Conservation (phyloP, 2,797 vertebrate genomes). For the Sus cebifrons region DNA sequence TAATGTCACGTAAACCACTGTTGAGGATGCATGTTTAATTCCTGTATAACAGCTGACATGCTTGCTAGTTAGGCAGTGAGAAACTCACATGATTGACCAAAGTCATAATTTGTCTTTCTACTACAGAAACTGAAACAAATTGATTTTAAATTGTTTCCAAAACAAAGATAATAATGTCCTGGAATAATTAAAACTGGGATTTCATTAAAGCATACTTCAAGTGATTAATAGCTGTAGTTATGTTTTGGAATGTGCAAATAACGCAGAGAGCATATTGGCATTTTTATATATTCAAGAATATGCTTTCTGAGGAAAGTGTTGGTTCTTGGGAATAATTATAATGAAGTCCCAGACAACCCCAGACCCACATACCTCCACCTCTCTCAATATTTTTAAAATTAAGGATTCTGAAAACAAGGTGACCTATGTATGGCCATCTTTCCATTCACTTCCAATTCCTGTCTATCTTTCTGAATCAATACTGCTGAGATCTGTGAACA, state of each 20-base stretch:
- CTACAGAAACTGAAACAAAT: constrained; percentile 59
- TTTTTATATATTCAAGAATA: constrained; percentile 64
- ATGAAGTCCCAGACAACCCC: neutral
- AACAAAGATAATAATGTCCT: constrained; percentile 77
- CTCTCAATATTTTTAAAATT: neutral
- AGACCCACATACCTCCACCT: neutral
- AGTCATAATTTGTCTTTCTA: constrained; percentile 73
- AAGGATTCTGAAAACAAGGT: constrained; percentile 48
- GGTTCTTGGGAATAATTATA: constrained; percentile 56
- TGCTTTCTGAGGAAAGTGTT: constrained; percentile 55
- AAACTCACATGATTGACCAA: constrained; percentile 64
- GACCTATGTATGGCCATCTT: neutral
- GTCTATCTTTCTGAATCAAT: constrained; percentile 51
- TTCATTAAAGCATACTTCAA: constrained; percentile 66
- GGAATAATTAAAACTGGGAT: constrained; percentile 76
- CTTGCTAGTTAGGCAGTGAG: constrained; percentile 36
- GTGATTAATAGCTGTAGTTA: constrained; percentile 74
- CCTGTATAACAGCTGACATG: neutral
- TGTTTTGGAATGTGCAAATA: constrained; percentile 65
- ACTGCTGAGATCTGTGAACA: constrained; percentile 15
- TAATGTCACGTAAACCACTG: neutral
- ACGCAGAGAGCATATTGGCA: constrained; percentile 34
- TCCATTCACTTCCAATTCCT: constrained; percentile 34
- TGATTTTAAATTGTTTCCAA: constrained; percentile 71
- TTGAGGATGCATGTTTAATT: constrained; percentile 52